Evolutionary conservation across 2,113 vertebrate species (phyloP).

Genomic region (Scartelaos histophorus): DNA sequence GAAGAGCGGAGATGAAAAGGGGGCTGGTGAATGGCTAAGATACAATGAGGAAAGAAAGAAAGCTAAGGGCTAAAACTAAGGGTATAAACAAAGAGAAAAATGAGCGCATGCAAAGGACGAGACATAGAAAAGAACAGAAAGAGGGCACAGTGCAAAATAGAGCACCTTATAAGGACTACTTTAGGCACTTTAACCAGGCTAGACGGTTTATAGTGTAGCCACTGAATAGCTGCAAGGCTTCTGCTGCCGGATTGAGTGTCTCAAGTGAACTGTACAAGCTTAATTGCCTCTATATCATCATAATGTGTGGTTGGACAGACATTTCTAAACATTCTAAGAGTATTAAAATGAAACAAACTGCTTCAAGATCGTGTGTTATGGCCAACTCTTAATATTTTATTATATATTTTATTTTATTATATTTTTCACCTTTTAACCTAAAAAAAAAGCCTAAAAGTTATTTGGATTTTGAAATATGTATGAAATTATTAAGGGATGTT

Average conservation of each 20-base stretch:
- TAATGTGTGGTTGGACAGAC: background rate
- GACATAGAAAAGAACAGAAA: constrained; percentile 13
- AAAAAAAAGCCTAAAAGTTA: too few relatives aligned
- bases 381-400: background rate
- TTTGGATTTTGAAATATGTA: too few relatives aligned
- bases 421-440: too few relatives aligned
- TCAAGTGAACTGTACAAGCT: constrained; percentile 48
- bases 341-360: background rate
- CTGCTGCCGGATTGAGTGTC: constrained; percentile 52
- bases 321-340: background rate
- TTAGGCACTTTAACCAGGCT: constrained; percentile 29
- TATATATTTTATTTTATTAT: too few relatives aligned
- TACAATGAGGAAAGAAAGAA: constrained; percentile 18
- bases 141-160: constrained; percentile 40
- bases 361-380: background rate
- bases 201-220: constrained; percentile 17
- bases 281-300: constrained; percentile 26
- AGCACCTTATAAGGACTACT: constrained; percentile 53
- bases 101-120: constrained; percentile 11
- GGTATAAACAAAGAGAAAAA: constrained; percentile 42
- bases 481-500: too few relatives aligned
- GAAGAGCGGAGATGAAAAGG: constrained; percentile 45
- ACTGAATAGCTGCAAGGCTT: constrained; percentile 48
- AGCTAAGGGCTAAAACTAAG: constrained; percentile 15
- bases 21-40: constrained; percentile 33